phyloP scores from a whole-genome alignment of 30 jellyfish, hydroid and myxozoan genomes.

The Morbakka virulenta region DNA sequence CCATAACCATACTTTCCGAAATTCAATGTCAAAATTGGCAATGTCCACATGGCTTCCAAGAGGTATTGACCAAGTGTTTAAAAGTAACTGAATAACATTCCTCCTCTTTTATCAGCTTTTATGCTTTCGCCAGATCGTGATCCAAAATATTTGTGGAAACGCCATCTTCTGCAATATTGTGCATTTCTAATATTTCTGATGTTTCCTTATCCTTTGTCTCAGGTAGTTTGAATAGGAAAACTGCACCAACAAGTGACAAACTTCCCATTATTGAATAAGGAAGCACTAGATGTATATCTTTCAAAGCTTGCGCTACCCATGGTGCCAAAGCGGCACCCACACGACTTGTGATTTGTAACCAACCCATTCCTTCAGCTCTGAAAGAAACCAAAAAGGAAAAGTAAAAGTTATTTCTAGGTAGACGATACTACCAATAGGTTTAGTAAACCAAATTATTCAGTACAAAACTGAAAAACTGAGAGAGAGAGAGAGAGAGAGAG shows the following conservation, averaged over 20 bases:
- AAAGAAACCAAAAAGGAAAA: not conserved
- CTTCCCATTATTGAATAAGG: constrained; percentile 83
- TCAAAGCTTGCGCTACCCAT: constrained; percentile 77
- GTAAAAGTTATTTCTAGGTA: not conserved
- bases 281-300: constrained; percentile 11
- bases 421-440: not conserved
- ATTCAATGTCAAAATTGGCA: too few relatives aligned
- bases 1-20: too few relatives aligned
- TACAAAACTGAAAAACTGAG: too few relatives aligned
- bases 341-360: constrained; percentile 60
- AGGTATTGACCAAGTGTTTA: too few relatives aligned
- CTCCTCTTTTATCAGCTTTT: too few relatives aligned
- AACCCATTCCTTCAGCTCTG: constrained; percentile 80
- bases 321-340: constrained; percentile 88
- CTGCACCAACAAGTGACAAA: constrained; percentile 29
- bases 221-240: constrained; percentile 30
- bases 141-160: too few relatives aligned
- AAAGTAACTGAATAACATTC: too few relatives aligned
- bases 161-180: too few relatives aligned
- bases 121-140: too few relatives aligned
- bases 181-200: constrained; percentile 39
- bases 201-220: constrained; percentile 82
- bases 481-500: too few relatives aligned
- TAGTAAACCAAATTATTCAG: not conserved
- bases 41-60: too few relatives aligned